Evolutionary conservation across 2,797 vertebrate species (phyloP).

Genomic region (Clangula hyemalis): DNA sequence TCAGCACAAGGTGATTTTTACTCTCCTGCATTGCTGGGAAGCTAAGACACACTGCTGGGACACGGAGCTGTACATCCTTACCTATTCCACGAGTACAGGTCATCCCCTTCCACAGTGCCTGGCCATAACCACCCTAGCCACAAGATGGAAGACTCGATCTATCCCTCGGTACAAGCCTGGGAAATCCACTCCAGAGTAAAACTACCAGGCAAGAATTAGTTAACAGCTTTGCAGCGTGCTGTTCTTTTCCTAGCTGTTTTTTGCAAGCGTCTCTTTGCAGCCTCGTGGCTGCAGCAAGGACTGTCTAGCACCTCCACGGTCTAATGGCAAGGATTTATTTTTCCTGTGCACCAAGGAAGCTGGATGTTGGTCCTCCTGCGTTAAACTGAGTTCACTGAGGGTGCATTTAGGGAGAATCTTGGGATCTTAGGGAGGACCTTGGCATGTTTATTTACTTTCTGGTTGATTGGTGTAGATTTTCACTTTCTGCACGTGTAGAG

Average conservation of each 20-base stretch:
- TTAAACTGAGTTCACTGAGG: background rate
- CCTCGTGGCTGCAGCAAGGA: background rate
- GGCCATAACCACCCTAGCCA: background rate
- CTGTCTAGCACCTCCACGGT: background rate
- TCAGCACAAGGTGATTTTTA: background rate
- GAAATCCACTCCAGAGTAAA: background rate
- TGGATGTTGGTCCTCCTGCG: background rate
- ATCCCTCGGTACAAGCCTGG: background rate
- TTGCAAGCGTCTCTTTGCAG: background rate
- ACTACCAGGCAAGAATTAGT: background rate
- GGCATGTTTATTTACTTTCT: conserved; percentile 10
- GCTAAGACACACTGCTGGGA: background rate
- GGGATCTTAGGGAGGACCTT: background rate
- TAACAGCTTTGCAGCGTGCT: background rate
- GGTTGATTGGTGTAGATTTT: background rate
- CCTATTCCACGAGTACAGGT: background rate
- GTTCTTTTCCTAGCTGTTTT: background rate
- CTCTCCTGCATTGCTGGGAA: background rate
- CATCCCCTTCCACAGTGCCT: background rate
- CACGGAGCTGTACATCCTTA: background rate
- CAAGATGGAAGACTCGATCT: background rate
- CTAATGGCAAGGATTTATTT: background rate
- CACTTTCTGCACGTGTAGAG: conserved; percentile 12
- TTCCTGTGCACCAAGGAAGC: background rate
- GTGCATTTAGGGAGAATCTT: background rate